Evolutionary conservation across 2,888 invertebrate genomes (phyloP).

Genomic region (Rotaria macrura): DNA sequence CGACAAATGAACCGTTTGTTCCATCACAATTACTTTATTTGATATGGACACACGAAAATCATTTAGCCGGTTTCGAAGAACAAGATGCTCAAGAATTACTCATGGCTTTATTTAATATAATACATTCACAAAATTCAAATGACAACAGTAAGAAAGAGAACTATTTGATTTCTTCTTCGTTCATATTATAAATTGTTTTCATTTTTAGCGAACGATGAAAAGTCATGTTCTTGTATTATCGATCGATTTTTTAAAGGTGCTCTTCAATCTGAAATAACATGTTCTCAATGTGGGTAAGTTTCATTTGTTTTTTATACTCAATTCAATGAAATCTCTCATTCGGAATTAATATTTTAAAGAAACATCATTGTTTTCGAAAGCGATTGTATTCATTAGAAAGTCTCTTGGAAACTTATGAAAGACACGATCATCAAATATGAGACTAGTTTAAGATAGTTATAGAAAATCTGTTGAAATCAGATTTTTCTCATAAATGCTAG

Average conservation of each 20-base stretch:
- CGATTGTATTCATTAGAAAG: too few species aligned
- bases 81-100: conserved; percentile 92
- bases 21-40: conserved; percentile 77
- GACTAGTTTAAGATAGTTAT: too few species aligned
- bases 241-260: conserved; percentile 93
- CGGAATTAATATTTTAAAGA: too few species aligned
- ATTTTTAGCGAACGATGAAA: not conserved
- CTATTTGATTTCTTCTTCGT: too few species aligned
- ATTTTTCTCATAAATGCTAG: too few species aligned
- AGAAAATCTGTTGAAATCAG: too few species aligned
- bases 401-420: too few species aligned
- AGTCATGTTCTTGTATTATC: conserved; percentile 77
- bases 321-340: too few species aligned
- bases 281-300: conserved; percentile 74
- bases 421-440: too few species aligned
- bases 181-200: not conserved
- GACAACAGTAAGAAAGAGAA: not conserved
- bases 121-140: conserved; percentile 56
- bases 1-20: conserved; percentile 64
- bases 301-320: too few species aligned
- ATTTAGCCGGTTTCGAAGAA: conserved; percentile 86
- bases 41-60: conserved; percentile 89
- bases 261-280: conserved; percentile 87
- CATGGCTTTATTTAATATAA: conserved; percentile 79
- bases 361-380: too few species aligned